phyloP scores from a whole-genome alignment of 2,113 vertebrate genomes.

The Melanerpes aurifrons region DNA sequence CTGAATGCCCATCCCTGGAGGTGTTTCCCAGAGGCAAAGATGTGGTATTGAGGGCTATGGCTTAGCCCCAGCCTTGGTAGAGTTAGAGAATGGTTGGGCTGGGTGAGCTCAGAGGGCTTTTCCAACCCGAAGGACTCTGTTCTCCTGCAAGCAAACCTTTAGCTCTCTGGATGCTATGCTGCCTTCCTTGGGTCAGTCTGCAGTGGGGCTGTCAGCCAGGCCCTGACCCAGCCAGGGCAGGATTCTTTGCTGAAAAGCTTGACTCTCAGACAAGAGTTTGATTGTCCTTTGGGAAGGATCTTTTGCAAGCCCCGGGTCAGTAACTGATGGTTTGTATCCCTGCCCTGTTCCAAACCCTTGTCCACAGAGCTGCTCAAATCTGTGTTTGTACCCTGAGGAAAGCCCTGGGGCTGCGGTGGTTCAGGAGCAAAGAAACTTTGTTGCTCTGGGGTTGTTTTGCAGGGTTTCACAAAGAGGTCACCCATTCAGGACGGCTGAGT shows the following conservation, averaged over 20 bases:
- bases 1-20: too few species aligned
- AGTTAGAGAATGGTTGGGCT: too few species aligned
- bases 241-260: background rate
- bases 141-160: background rate
- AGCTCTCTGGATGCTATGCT: background rate
- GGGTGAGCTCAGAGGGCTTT: too few species aligned
- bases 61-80: too few species aligned
- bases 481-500: conserved; percentile 31
- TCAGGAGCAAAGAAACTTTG: conserved; percentile 48
- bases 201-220: background rate
- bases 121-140: too few species aligned
- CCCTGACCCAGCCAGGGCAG: background rate
- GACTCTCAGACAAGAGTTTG: conserved; percentile 41
- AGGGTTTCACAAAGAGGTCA: conserved; percentile 31
- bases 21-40: too few species aligned
- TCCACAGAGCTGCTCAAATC: conserved; percentile 32
- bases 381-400: conserved; percentile 23
- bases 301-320: conserved; percentile 3
- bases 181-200: background rate
- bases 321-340: conserved; percentile 22
- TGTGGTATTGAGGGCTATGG: too few species aligned
- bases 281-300: conserved; percentile 23
- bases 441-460: conserved; percentile 58
- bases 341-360: background rate
- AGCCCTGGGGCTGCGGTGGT: background rate